Evolutionary conservation across 2,888 invertebrate species (phyloP), one percentile per base, ranked within the genome.

Genomic region (Theretra japonica): DNA sequence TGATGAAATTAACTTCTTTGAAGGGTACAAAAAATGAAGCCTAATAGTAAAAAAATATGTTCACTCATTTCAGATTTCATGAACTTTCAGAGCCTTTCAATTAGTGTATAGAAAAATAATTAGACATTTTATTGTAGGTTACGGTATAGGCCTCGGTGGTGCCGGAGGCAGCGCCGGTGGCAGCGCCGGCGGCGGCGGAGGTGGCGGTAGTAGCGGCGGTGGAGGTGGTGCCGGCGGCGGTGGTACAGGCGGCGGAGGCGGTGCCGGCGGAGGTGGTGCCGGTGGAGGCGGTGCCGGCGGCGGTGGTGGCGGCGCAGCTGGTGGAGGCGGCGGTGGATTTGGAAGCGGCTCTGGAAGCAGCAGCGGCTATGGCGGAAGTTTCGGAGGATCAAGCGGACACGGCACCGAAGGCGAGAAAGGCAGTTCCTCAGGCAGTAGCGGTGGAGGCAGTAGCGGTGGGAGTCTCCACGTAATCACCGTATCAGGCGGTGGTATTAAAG

Each of bases 291-390:
- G 53, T 4, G 53, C 2, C 4, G 17, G 41, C 11, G 11, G 1
- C n/a, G 53, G n/a, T 1, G n/a, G 53, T 17, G 48, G 7, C 48
- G 48, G 48, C 1, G 17, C 1, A 17, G 53, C n/a, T 4, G 53
- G 53, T 5, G n/a, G 53, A 53, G 4, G 19, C n/a, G 53, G 53
- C n/a, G 5, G 41, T 15, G 41, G 41, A 11, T 41, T 79, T 8
- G 81, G 79, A 1, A 71, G 75, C 2, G 80, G 81, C 1, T 77
- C 79, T 19, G 77, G 80, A 15, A 76, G 77, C 8, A 80, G 82
- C 0, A 72, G 74, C 5, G 79, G 77, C 0, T 74, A 78, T 58
- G 82, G 79, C 1, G 74, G 74, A 6, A 77, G 78, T n/a, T 17
- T 6, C n/a, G 53, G n/a, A 17, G 53, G 53, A 41, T 53, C 19